Percentiles rank a stretch among this genome's conserved stretches.
Conservation (phyloP, 2,888 invertebrate species). For the Odontocerum albicorne region DNA sequence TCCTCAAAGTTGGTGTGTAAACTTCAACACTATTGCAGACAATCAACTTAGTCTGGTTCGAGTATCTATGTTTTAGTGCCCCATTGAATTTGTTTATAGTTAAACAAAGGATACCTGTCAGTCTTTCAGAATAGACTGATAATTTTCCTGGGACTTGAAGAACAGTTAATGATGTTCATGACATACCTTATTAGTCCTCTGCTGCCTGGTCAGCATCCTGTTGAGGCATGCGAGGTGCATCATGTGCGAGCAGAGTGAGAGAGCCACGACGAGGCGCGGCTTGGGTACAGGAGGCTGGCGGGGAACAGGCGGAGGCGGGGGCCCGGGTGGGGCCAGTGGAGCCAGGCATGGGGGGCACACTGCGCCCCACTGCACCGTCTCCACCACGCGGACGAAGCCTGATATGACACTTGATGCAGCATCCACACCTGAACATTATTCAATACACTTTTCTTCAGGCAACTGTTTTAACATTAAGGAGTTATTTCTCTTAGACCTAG, state of each 20-base stretch:
- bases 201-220: slow-evolving; percentile 62
- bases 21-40: no score
- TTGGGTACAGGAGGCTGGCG: slow-evolving; percentile 65
- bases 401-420: slow-evolving; percentile 61
- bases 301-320: slow-evolving; percentile 59
- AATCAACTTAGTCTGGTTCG: no score
- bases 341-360: slow-evolving; percentile 74
- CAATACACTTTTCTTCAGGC: neutral
- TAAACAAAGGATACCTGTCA: no score
- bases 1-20: no score
- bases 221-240: slow-evolving; percentile 80
- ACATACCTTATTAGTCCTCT: slow-evolving; percentile 30
- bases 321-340: slow-evolving; percentile 61
- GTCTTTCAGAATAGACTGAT: no score
- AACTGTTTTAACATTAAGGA: no score
- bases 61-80: no score
- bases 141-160: no score
- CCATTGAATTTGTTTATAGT: no score
- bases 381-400: slow-evolving; percentile 68
- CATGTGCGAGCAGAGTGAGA: slow-evolving; percentile 76
- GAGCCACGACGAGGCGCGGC: slow-evolving; percentile 60
- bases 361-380: slow-evolving; percentile 66
- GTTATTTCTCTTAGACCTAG: no score
- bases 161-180: no score
- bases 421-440: slow-evolving; percentile 50